Evolutionary conservation across 2,888 invertebrate species (phyloP).

Genomic region (Amblyteles armatorius): DNA sequence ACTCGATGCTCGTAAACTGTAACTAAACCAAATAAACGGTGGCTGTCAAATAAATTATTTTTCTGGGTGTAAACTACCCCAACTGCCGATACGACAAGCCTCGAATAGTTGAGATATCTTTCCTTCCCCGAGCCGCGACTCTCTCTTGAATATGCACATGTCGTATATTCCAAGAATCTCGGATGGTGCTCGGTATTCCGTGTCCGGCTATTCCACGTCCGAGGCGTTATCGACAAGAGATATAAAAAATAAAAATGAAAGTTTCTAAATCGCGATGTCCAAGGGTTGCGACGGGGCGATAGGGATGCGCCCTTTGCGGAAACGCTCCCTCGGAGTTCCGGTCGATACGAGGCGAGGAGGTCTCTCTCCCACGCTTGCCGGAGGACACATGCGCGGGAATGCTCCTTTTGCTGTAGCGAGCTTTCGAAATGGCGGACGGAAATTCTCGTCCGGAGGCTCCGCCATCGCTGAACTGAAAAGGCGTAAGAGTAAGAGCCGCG

Average conservation of each 20-base stretch:
- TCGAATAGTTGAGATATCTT: constrained; percentile 16
- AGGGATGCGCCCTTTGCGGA: constrained; percentile 63
- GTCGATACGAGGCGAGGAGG: constrained; percentile 77
- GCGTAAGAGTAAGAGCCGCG: neutral
- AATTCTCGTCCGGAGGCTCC: constrained; percentile 49
- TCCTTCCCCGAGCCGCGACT: neutral
- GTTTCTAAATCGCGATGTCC: constrained; percentile 36
- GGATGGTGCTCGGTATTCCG: neutral
- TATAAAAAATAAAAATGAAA: constrained; percentile 44
- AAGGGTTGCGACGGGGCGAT: constrained; percentile 4
- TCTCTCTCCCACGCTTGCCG: constrained; percentile 37
- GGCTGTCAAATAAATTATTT: too few relatives aligned
- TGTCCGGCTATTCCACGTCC: constrained; percentile 39
- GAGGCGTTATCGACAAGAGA: constrained; percentile 46
- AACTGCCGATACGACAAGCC: neutral
- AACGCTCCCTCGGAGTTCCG: constrained; percentile 71
- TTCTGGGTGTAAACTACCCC: constrained; percentile 8
- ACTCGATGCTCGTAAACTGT: too few relatives aligned
- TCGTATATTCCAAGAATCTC: constrained; percentile 8
- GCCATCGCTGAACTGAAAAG: constrained; percentile 35
- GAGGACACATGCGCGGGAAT: constrained; percentile 79
- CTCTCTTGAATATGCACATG: neutral
- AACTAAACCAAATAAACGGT: too few relatives aligned
- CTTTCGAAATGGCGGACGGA: constrained; percentile 80
- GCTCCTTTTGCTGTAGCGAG: constrained; percentile 72